These are phyloP conservation scores for Adineta ricciae DNA, from an alignment of 2,888 invertebrate genomes.

Conservation along the genomic window DNA sequence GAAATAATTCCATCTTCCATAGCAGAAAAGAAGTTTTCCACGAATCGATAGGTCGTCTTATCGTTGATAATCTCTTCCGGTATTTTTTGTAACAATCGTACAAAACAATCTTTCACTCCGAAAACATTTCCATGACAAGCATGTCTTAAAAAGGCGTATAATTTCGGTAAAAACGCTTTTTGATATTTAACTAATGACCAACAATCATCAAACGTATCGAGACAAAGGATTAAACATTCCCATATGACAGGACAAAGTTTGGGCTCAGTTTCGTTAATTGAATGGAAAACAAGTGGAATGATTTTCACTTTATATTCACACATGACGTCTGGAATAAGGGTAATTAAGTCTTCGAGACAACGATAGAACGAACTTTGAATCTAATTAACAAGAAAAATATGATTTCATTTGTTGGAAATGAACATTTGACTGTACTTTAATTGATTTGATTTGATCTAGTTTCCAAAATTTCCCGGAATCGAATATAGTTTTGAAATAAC, in stretches of 20 bases:
- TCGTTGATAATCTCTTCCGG: not conserved
- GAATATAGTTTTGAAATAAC: constrained; percentile 56
- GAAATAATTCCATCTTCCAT: constrained; percentile 11
- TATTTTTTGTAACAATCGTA: not conserved
- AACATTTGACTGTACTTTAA: not conserved
- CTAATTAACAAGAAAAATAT: constrained; percentile 38
- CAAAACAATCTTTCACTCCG: not conserved
- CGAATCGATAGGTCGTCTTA: not conserved
- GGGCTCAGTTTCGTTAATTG: constrained; percentile 29
- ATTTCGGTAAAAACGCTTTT: constrained; percentile 63
- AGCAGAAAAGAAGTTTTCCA: not conserved
- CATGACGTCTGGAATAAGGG: constrained; percentile 6
- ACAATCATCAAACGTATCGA: constrained; percentile 37
- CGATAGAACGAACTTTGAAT: constrained; percentile 58
- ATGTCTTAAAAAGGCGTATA: constrained; percentile 58
- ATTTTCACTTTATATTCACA: constrained; percentile 12
- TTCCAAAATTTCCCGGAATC: constrained; percentile 64
- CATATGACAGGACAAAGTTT: constrained; percentile 24
- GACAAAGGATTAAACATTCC: constrained; percentile 20
- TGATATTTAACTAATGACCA: constrained; percentile 62
- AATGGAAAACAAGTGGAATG: constrained; percentile 28
- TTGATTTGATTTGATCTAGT: constrained; percentile 52
- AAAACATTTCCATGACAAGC: constrained; percentile 12
- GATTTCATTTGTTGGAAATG: not conserved
- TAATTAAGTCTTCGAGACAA: not conserved